Evolutionary conservation across 2,113 vertebrate genomes (phyloP).

Genomic region (Blennius ocellaris): DNA sequence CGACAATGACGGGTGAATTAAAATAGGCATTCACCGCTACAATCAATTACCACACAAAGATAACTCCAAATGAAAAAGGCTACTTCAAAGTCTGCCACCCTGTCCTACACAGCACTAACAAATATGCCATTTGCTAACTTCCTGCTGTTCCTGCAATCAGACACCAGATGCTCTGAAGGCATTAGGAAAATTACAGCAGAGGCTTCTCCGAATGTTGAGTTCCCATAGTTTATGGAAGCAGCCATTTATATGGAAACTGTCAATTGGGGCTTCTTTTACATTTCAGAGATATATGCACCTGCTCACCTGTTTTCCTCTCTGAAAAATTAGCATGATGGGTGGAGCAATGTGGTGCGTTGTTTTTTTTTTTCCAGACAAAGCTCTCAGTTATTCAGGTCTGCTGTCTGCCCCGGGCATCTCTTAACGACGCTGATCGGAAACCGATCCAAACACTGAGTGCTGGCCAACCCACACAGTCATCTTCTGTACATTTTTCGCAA

Average conservation of each 20-base stretch:
- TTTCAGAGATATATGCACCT: constrained; percentile 5
- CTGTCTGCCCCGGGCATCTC: constrained; percentile 23
- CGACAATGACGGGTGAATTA: no score
- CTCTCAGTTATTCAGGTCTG: not conserved
- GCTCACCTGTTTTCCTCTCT: constrained; percentile 18
- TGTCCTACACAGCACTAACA: no score
- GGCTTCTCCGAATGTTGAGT: not conserved
- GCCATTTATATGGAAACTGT: not conserved
- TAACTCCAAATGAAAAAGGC: no score
- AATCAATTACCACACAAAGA: no score
- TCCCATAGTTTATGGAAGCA: not conserved
- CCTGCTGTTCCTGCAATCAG: not conserved
- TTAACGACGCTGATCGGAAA: constrained; percentile 16
- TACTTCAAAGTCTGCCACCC: no score
- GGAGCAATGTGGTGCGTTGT: not conserved
- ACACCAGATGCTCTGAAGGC: not conserved
- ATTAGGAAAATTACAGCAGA: not conserved
- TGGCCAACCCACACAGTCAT: not conserved
- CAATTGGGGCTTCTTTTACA: constrained; percentile 1
- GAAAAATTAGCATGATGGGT: constrained; percentile 2
- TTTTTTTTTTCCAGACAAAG: not conserved
- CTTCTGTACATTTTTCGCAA: constrained; percentile 13
- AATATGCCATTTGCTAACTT: not conserved
- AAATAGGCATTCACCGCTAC: no score
- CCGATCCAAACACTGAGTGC: constrained; percentile 4